Conservation (phyloP, 2,888 invertebrate species). For the Pseudococcus viburni region DNA sequence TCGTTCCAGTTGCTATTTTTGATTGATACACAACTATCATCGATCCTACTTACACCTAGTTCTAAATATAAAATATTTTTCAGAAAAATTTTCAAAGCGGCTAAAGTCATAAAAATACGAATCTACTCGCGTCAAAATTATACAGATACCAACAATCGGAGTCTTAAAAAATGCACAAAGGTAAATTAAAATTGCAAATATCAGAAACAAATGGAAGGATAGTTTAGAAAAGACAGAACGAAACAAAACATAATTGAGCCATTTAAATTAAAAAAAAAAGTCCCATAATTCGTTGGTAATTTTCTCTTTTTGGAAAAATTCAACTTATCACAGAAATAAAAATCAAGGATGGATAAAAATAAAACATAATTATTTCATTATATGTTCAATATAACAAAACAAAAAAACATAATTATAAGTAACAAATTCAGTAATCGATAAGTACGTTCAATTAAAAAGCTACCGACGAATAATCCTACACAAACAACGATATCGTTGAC, state of each 20-base stretch:
- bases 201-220: conserved; percentile 6
- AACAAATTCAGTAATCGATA: conserved; percentile 28
- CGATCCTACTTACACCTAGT: background rate
- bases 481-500: background rate
- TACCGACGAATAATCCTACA: background rate
- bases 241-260: conserved; percentile 56
- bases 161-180: conserved; percentile 37
- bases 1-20: background rate
- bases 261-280: conserved; percentile 35
- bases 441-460: conserved; percentile 29
- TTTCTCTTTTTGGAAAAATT: conserved; percentile 35
- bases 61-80: background rate
- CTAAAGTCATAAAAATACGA: conserved; percentile 14
- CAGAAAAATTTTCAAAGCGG: background rate
- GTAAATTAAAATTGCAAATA: conserved; percentile 6
- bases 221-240: conserved; percentile 25
- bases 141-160: background rate
- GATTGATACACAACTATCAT: background rate
- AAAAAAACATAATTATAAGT: background rate
- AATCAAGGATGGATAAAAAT: conserved; percentile 51
- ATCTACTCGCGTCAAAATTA: background rate
- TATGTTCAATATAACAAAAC: conserved; percentile 39
- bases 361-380: conserved; percentile 46
- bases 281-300: conserved; percentile 35
- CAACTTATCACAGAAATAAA: conserved; percentile 62